Conservation (phyloP, 2,113 vertebrate genomes). For the Gallinago undulata region DNA sequence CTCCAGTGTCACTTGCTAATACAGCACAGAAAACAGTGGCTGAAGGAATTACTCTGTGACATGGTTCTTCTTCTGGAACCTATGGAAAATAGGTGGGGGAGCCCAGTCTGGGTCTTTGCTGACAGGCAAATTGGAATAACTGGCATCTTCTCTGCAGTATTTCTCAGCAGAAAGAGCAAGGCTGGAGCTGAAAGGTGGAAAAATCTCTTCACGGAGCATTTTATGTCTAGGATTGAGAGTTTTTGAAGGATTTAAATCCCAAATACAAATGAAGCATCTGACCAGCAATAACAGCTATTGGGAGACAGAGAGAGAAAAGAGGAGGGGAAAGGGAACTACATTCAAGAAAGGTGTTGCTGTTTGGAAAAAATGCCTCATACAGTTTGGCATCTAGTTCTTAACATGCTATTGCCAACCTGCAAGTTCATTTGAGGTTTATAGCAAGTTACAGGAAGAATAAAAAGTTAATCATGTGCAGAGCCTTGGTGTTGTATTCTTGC, state of each 20-base stretch:
- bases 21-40: background rate
- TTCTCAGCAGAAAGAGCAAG: background rate
- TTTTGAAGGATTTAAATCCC: background rate
- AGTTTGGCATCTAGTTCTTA: slow-evolving; percentile 3
- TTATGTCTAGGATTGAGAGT: background rate
- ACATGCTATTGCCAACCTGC: slow-evolving; percentile 21
- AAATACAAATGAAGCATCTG: background rate
- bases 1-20: background rate
- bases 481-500: slow-evolving; percentile 19
- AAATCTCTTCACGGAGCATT: background rate
- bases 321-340: background rate
- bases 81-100: background rate
- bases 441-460: slow-evolving; percentile 63
- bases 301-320: background rate
- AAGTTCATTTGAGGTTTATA: slow-evolving; percentile 59
- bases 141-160: background rate
- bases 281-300: background rate
- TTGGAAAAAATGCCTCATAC: slow-evolving; percentile 40
- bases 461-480: slow-evolving; percentile 44
- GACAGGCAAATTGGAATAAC: background rate
- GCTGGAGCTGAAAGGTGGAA: background rate
- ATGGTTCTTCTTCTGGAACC: background rate
- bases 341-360: background rate
- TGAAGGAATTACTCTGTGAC: background rate
- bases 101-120: background rate